Evolutionary conservation across 2,797 vertebrate species (phyloP), one percentile per base, ranked within the genome.

Genomic region (Enteromius argenteus): DNA sequence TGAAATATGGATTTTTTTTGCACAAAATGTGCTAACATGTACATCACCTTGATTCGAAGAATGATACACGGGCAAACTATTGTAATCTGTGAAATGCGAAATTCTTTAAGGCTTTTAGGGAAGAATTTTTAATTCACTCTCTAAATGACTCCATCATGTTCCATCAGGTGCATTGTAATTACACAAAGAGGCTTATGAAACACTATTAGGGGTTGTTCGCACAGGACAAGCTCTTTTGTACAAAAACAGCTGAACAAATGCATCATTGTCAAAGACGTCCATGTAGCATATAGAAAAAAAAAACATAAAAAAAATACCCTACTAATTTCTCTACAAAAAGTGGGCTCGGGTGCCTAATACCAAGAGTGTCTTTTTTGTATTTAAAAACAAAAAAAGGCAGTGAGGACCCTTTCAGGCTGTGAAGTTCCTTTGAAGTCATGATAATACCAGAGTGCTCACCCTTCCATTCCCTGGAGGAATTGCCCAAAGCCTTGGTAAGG

Each of bases 371-470:
- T n/a, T n/a, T n/a, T n/a, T n/a, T n/a, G n/a, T n/a, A n/a, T n/a
- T n/a, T n/a, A n/a, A n/a, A n/a, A n/a, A n/a, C 27, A 78, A 81
- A 74, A 69, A 17, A 17, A 85, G 64, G 82, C 77, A 84, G 83
- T 17, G 51, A 60, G 13, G 79, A 69, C 68, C 68, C 14, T 78
- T 75, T 81, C 51, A 78, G 67, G 46, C 82, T 73, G 67, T 71
- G 46, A 79, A 79, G 62, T 66, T 46, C 27, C 83, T 88, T 86
- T 88, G 80, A 86, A 85, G 83, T 88, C 74, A 81, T 82, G 80
- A 78, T 86, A 86, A 72, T 86, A 73, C 42, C 37, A 80, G 32
- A 32, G 79, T 32, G 44, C 78, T 81, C 72, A 81, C 76, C 79
- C 66, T 68, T 73, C 44, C 37, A 14, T 56, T 3, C 60, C 39